phyloP scores from a whole-genome alignment of 37 sponge, comb jelly and placozoan genomes.

The Petrosia ficiformis region DNA sequence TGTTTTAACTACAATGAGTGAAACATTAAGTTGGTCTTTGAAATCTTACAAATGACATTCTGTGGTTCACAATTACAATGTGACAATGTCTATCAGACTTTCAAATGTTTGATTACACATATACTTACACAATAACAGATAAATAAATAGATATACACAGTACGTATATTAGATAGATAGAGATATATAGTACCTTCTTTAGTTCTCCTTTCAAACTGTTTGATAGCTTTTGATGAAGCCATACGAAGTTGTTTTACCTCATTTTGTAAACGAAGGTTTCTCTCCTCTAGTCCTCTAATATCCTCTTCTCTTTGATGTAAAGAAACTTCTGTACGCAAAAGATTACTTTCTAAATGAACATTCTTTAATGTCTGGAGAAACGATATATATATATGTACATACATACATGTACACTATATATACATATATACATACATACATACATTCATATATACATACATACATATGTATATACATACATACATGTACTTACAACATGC shows the following conservation, averaged over 20 bases:
- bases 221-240: constrained; percentile 47
- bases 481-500: background rate
- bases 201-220: constrained; percentile 79
- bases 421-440: background rate
- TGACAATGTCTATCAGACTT: no score
- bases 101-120: no score
- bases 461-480: background rate
- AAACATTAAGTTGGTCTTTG: no score
- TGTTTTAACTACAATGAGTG: no score
- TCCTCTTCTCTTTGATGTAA: constrained; percentile 67
- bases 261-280: constrained; percentile 48
- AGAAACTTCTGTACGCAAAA: constrained; percentile 53
- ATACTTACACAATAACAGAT: no score
- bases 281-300: constrained; percentile 16
- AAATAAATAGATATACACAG: no score
- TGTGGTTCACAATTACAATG: no score
- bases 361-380: constrained; percentile 41
- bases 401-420: no score
- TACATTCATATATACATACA: background rate
- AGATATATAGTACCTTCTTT: constrained; percentile 46
- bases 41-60: no score
- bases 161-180: no score
- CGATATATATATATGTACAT: background rate
- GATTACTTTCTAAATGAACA: constrained; percentile 64
- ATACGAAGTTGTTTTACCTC: constrained; percentile 47